Evolutionary conservation across 2,888 invertebrate species (phyloP), one percentile per base, ranked within the genome.

Genomic region (Vesta saturnalis): DNA sequence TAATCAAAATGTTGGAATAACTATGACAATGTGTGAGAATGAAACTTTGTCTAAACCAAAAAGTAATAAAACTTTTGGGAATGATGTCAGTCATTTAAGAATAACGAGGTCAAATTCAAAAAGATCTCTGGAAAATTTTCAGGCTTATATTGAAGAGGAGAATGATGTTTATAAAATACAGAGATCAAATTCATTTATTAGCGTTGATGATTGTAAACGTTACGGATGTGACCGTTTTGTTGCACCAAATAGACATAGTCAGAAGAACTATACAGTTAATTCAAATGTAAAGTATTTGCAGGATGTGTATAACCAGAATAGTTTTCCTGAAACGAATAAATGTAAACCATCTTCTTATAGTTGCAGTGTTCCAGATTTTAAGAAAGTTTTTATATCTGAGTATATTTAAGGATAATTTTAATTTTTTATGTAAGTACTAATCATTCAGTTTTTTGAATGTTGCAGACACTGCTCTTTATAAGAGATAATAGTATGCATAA

Each of bases 311-410:
- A 72, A 69, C 18, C 54, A 64, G 14, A 71, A 70, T 39, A 22
- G 64, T 65, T 52, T 12, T 56, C 16, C 30, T 59, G 6, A 47
- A 65, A 22, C 60, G 57, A n/a, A n/a, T n/a, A 18, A 70, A 81
- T 79, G 43, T 70, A 81, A 35, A 70, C 18, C 58, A 67, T 54
- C 62, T 77, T 16, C 61, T 77, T 60, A 64, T 59, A 83, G 85
- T 12, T 86, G 86, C 1, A 87, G 86, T 60, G 87, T 84, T 46
- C 87, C 87, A 1, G 88, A 88, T 78, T 84, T 87, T 65, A 87
- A 87, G 72, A 87, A 85, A 77, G 84, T 87, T 47, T 87, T 87
- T 74, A 86, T 88, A 70, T 86, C 87, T 0, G 85, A 85, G 62
- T 85, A 84, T 69, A 81, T 85, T 58, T 85, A 72, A 79, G n/a